Percentiles rank a stretch among this genome's conserved stretches.
Conservation (phyloP, 92 coral and sea anemone genomes). For the Phenganax stokvisi region DNA sequence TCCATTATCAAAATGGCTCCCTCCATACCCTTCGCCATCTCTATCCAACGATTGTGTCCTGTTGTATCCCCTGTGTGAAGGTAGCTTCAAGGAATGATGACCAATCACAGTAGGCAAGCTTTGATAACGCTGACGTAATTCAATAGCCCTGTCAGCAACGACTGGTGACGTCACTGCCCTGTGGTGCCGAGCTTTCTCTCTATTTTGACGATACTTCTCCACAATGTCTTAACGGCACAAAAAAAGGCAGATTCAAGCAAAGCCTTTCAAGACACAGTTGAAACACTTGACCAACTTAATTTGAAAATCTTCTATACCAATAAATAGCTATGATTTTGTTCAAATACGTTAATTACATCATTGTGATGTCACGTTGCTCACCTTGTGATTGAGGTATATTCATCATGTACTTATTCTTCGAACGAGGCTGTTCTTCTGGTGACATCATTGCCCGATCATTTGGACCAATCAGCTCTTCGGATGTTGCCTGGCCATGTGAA, state of each 20-base stretch:
- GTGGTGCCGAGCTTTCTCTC: constrained; percentile 58
- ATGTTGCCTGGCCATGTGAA: constrained; percentile 76
- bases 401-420: constrained; percentile 47
- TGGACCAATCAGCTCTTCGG: constrained; percentile 76
- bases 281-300: no score
- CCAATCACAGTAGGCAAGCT: constrained; percentile 28
- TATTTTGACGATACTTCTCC: constrained; percentile 76
- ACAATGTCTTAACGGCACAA: neutral
- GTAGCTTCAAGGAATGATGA: neutral
- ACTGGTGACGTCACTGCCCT: constrained; percentile 43
- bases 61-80: constrained; percentile 1
- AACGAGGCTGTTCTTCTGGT: constrained; percentile 40
- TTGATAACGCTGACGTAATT: constrained; percentile 9
- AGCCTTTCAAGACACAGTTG: no score
- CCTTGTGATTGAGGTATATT: constrained; percentile 40
- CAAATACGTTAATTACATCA: no score
- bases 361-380: neutral
- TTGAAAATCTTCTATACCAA: no score
- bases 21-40: constrained; percentile 17
- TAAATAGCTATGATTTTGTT: no score
- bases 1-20: constrained; percentile 6
- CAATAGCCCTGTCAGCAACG: constrained; percentile 32
- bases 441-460: constrained; percentile 59
- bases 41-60: constrained; percentile 23
- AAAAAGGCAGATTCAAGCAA: no score